Conservation (phyloP, 1,140 invertebrate genomes). For the Penaeus japonicus region DNA sequence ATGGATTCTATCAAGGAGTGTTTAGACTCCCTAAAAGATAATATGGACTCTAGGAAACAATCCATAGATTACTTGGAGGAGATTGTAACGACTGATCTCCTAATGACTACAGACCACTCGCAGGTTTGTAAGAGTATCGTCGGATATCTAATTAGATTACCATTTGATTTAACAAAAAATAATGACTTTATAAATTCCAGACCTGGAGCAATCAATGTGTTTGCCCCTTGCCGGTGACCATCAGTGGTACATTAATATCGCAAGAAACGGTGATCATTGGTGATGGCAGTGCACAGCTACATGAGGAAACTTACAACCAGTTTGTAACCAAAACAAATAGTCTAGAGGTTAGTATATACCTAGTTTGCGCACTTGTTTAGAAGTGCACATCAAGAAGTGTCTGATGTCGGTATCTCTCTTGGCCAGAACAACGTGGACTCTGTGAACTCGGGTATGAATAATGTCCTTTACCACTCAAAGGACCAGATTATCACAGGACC, state of each 20-base stretch:
- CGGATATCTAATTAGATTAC: background rate
- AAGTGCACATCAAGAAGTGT: no score
- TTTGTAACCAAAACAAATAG: background rate
- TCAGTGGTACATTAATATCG: background rate
- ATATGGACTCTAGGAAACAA: background rate
- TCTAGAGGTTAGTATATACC: background rate
- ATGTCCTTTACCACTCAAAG: background rate
- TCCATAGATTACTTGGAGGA: background rate
- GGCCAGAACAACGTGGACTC: background rate
- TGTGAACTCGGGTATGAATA: background rate
- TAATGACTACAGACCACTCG: constrained; percentile 19
- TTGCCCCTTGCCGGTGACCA: background rate
- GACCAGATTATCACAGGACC: background rate
- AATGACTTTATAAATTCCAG: background rate
- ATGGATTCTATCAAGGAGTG: background rate
- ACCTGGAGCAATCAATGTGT: background rate
- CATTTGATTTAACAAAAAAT: background rate
- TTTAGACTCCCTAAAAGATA: background rate
- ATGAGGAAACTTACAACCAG: background rate
- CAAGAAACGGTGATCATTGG: background rate
- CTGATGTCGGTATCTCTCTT: background rate
- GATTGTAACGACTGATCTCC: background rate
- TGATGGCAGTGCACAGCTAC: no score
- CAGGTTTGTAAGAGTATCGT: background rate
- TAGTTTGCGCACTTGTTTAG: background rate